Evolutionary conservation across 2,797 vertebrate species (phyloP).

Genomic region (Catostomus latipinnis): DNA sequence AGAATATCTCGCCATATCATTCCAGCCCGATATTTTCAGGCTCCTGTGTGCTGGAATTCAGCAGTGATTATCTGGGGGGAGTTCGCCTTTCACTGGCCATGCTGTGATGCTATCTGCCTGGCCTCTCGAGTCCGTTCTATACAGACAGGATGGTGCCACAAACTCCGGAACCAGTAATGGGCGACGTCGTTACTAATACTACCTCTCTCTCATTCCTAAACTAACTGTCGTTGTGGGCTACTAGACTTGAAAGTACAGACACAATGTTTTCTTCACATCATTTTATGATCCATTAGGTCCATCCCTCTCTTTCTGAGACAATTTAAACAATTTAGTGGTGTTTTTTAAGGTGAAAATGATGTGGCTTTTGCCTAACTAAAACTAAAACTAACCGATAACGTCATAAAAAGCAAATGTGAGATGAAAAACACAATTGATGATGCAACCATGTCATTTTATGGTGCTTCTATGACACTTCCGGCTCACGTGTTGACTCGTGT

Average conservation of each 20-base stretch:
- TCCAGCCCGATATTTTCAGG: slow-evolving; percentile 32
- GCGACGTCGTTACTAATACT: slow-evolving; percentile 64
- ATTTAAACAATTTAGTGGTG: not conserved
- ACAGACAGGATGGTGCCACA: slow-evolving; percentile 77
- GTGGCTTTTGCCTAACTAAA: not conserved
- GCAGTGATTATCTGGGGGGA: slow-evolving; percentile 45
- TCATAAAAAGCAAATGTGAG: too few species aligned
- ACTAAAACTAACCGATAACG: not conserved
- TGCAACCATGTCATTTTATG: not conserved
- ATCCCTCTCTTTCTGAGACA: not conserved
- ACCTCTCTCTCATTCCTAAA: slow-evolving; percentile 58
- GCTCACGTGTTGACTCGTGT: too few species aligned
- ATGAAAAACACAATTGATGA: not conserved
- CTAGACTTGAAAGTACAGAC: not conserved
- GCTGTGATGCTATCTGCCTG: slow-evolving; percentile 73
- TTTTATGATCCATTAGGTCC: not conserved
- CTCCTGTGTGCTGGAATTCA: slow-evolving; percentile 50
- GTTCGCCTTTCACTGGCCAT: slow-evolving; percentile 40
- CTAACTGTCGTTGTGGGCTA: not conserved
- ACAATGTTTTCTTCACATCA: not conserved
- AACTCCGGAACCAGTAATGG: slow-evolving; percentile 70
- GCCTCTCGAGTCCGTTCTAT: slow-evolving; percentile 58
- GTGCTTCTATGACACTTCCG: too few species aligned
- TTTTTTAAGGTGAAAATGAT: not conserved
- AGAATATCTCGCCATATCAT: slow-evolving; percentile 26